Base-by-base conservation (phyloP, 30 jellyfish, hydroid and myxozoan species). In the Mastigias papua region DNA sequence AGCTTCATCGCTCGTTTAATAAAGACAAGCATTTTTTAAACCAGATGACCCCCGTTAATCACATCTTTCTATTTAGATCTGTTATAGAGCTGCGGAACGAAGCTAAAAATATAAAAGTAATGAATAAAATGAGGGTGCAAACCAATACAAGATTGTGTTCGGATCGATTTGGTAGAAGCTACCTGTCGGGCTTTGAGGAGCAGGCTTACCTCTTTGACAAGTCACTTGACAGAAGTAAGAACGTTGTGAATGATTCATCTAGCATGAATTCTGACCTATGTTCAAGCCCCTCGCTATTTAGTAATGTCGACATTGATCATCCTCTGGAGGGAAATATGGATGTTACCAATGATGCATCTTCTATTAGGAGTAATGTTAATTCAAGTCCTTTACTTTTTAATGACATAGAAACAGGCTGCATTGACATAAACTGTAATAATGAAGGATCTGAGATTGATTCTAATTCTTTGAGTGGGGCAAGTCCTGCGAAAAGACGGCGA, bases 1-100 rank as follows among this genome's bases (percentile, higher is more conserved):
- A 81, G 62, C 48, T 81, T 21, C 91, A 81, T 71, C 27, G 30
- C 19, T 35, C 64, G 10, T 71, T 9, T 26, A 71, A 71, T 21
- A 27, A 71, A 13, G 22, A 71, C n/a, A 32, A 26, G 64, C 61
- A 35, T 54, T 0, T 50, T 48, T 22, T 76, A 27, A 76, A 76
- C 48, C 74, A 37, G 25, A 76, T 76, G 87, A 8, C 31, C 7
- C 83, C 83, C 8, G 25, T 11, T 2, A 71, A 32, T 15, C 83
- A 71, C 31, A 31, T 71, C 2, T 71, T 71, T 71, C 16, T 71
- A 8, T 23, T 0, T 35, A 6, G 61, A 9, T 71, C 78, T 10
- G 4, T 29, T 7, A 66, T 0, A 15, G 78, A 66, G 23, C 29
- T 66, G 54, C 78, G 0, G 4, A 66, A 0, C 37, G 54, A 66